Evolutionary conservation across 2,797 vertebrate genomes (phyloP).

Genomic region (Ptychadena robeensis): DNA sequence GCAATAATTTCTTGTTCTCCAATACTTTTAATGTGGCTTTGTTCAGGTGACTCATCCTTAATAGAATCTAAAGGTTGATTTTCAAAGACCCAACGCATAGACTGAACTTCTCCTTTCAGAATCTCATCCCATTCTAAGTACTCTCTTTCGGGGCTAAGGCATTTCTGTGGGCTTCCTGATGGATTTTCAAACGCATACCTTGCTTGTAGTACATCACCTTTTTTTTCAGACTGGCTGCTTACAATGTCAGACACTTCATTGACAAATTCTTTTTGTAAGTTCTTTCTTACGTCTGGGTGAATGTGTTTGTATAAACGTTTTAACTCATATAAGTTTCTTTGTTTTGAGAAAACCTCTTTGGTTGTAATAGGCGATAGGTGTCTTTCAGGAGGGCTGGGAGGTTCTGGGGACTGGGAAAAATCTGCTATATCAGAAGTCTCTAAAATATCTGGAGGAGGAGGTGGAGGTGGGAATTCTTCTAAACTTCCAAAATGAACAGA

Average conservation of each 20-base stretch:
- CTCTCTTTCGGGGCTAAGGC: conserved; percentile 79
- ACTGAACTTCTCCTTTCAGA: conserved; percentile 84
- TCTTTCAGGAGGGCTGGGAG: conserved; percentile 67
- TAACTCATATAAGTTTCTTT: conserved; percentile 82
- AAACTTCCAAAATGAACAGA: conserved; percentile 72
- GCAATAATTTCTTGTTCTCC: conserved; percentile 81
- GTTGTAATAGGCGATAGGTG: conserved; percentile 63
- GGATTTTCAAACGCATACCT: conserved; percentile 80
- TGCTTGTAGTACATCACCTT: conserved; percentile 78
- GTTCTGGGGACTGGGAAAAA: conserved; percentile 77
- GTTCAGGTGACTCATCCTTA: conserved; percentile 75
- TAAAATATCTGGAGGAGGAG: conserved; percentile 81
- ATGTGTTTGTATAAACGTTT: conserved; percentile 88
- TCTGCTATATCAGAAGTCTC: conserved; percentile 73
- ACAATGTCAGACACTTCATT: conserved; percentile 76
- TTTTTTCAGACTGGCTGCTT: conserved; percentile 69
- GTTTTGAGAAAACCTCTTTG: conserved; percentile 81
- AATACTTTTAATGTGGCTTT: conserved; percentile 72
- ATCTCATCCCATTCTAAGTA: conserved; percentile 84
- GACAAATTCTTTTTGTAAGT: conserved; percentile 81
- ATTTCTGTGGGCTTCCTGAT: conserved; percentile 71
- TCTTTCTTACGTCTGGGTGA: conserved; percentile 85
- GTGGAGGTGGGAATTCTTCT: conserved; percentile 79
- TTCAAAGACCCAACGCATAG: conserved; percentile 87
- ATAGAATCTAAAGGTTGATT: conserved; percentile 85